phyloP scores from a whole-genome alignment of 2,797 vertebrate genomes.

The Galaxias olidus region DNA sequence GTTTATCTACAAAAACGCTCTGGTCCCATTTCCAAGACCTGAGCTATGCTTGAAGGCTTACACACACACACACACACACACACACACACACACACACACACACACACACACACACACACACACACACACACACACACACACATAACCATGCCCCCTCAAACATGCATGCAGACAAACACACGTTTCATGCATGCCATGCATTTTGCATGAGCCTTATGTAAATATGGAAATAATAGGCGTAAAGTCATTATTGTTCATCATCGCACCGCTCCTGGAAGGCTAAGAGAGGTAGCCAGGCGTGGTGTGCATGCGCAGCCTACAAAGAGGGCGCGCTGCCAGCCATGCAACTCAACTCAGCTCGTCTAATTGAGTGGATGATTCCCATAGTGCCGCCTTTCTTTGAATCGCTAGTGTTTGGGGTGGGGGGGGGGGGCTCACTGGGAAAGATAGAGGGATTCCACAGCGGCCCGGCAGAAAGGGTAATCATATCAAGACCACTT shows the following conservation, averaged over 20 bases:
- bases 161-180: not conserved
- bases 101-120: too few species aligned
- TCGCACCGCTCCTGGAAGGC: too few species aligned
- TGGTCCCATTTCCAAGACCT: too few species aligned
- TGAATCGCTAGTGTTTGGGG: too few species aligned
- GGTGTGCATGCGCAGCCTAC: too few species aligned
- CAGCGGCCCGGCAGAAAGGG: too few species aligned
- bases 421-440: not conserved
- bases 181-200: not conserved
- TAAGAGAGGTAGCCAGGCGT: too few species aligned
- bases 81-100: not conserved
- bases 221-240: too few species aligned
- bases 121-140: not conserved
- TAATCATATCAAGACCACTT: too few species aligned
- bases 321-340: too few species aligned
- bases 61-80: not conserved
- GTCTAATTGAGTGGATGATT: slow-evolving; percentile 3
- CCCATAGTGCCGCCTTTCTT: not conserved
- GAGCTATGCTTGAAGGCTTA: slow-evolving; percentile 23
- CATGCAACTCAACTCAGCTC: not conserved
- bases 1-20: too few species aligned
- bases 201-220: not conserved
- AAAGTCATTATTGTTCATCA: too few species aligned
- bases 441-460: not conserved
- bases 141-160: not conserved